These are phyloP conservation scores for Mesochorus sp. DNA, from an alignment of 2,888 invertebrate genomes.

Conservation along the genomic window DNA sequence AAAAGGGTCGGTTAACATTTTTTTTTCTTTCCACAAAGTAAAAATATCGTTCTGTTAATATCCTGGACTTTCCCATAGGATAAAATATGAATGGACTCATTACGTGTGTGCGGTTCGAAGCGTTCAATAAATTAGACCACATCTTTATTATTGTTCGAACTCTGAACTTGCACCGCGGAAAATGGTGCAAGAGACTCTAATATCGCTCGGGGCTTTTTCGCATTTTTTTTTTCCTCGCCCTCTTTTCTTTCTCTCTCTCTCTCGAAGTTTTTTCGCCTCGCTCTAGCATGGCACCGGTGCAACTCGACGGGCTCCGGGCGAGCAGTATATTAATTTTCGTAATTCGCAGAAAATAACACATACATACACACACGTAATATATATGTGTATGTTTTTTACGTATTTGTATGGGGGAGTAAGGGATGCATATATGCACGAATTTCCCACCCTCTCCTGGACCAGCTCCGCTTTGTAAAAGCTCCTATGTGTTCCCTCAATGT, in stretches of 20 bases:
- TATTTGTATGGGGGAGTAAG: neutral
- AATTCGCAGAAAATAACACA: conserved; percentile 14
- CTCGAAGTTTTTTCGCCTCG: neutral
- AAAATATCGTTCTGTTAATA: too few species aligned
- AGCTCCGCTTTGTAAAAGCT: conserved; percentile 41
- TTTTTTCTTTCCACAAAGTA: too few species aligned
- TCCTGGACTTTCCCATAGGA: too few species aligned
- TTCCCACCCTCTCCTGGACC: conserved; percentile 29
- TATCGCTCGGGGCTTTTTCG: conserved; percentile 5
- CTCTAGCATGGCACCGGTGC: neutral
- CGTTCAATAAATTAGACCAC: conserved; percentile 34
- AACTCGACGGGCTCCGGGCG: conserved; percentile 12
- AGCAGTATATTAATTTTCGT: conserved; percentile 40
- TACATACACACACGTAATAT: neutral
- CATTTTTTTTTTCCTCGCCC: neutral
- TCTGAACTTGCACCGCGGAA: neutral
- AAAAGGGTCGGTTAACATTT: too few species aligned
- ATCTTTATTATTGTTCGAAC: conserved; percentile 26
- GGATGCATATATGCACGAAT: conserved; percentile 35
- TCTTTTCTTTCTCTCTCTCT: neutral
- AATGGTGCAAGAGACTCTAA: neutral
- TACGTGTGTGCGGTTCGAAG: too few species aligned
- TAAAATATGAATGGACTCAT: too few species aligned
- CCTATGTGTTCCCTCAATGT: conserved; percentile 9
- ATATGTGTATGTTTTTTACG: too few species aligned